Evolutionary conservation across 2,888 invertebrate species (phyloP), one percentile per base, ranked within the genome.

Genomic region (Calameuta pallipes): DNA sequence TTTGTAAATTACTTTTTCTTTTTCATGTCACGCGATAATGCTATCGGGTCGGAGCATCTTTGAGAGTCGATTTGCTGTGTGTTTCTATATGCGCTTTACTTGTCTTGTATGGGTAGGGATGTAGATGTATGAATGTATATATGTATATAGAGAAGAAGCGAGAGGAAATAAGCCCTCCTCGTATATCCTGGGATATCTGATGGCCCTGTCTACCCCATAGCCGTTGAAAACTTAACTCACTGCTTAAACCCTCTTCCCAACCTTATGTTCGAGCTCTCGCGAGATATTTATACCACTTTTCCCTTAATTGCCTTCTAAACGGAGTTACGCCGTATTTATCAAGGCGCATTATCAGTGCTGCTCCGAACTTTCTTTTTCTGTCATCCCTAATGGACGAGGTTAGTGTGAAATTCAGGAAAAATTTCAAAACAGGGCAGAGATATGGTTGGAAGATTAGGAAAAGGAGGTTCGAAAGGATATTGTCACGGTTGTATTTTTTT

Each of bases 181-280:
- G 87, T 89, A 88, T 85, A 87, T 88, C 85, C 83, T 79, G 80
- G 76, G 85, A 85, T 89, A 89, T 89, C 89, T 88, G 89, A 89
- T 88, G 87, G 83, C 80, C 81, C 85, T 82, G 85, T 85, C 86
- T 82, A 80, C 76, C 81, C 81, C 78, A 12, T 71, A 33, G 73
- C 81, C 85, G 88, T 84, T 87, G 89, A 87, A 87, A 89, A 89
- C 89, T 89, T 86, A 86, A 86, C 85, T 86, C 83, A 78, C 83
- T 80, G 78, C 81, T 83, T 85, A 85, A 86, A 84, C 82, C 83
- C 83, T 80, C 81, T 78, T 78, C 74, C 75, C 68, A 30, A 75
- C 80, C 81, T 81, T 80, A 79, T 79, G 80, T 81, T 80, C 78
- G 77, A 80, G 77, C 83, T 82, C 83, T 78, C 75, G 80, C 83